These are phyloP conservation scores for Climacteris rufus DNA, from an alignment of 2,113 vertebrate genomes.

Conservation along the genomic window DNA sequence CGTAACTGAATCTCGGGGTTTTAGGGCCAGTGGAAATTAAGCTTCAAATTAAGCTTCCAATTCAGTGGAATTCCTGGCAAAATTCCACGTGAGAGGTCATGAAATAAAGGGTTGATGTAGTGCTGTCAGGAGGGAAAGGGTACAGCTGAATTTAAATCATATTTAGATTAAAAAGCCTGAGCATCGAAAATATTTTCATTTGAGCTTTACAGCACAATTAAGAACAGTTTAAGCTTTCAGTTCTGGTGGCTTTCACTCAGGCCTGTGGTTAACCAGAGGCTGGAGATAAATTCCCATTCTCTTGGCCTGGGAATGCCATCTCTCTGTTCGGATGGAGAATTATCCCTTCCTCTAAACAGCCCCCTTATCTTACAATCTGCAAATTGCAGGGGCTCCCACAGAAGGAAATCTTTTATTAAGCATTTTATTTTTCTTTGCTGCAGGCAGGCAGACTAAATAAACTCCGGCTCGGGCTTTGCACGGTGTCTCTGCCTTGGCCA, in stretches of 20 bases:
- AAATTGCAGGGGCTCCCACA: constrained; percentile 70
- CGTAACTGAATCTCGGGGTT: fast-evolving
- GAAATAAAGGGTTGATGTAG: constrained; percentile 15
- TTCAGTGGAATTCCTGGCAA: neutral
- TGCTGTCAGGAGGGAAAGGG: neutral
- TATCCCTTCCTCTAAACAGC: constrained; percentile 44
- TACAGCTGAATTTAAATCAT: constrained; percentile 36
- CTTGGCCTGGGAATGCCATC: constrained; percentile 37
- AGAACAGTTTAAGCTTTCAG: constrained; percentile 60
- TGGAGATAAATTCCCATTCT: constrained; percentile 33
- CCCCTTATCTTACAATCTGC: constrained; percentile 65
- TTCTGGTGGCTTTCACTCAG: constrained; percentile 45
- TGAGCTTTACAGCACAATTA: constrained; percentile 60
- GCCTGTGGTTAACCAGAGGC: constrained; percentile 59
- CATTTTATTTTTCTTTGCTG: constrained; percentile 77
- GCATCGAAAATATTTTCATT: constrained; percentile 60
- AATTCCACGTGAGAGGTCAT: neutral
- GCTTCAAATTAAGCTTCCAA: neutral
- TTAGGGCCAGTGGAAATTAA: neutral
- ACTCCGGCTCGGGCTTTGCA: constrained; percentile 73
- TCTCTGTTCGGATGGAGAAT: constrained; percentile 32
- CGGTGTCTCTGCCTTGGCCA: constrained; percentile 61
- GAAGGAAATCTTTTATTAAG: constrained; percentile 83
- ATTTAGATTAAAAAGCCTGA: constrained; percentile 53
- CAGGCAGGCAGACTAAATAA: constrained; percentile 83